Base-by-base conservation (phyloP, 2,113 vertebrate genomes). In the Cololabis saira region DNA sequence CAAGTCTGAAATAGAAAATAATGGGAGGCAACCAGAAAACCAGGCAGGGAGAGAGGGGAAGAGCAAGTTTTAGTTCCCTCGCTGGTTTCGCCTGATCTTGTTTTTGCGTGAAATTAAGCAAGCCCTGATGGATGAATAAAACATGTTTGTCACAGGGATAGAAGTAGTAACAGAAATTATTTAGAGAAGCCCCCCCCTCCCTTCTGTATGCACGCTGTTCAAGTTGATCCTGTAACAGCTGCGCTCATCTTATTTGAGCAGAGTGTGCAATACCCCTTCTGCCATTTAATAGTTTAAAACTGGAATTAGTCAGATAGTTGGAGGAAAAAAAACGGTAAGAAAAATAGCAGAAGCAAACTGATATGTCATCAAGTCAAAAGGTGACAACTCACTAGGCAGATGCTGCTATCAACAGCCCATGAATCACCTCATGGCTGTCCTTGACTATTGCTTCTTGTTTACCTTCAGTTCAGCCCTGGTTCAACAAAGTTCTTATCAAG, bases 201-300 rank as follows among this genome's bases (percentile, higher is more conserved):
- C 16, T 41, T 48, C 66, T 71, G 50, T 67, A 51, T 37, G 5
- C 24, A 45, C 12, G 17, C 24, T 70, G 58, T 74, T 69, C 43
- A 79, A 85, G 73, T 59, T n/a, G 40, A 80, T 53, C 51, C 50
- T 14, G 49, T 61, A 82, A 82, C 89, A 88, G 86, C 87, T 88
- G 85, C 70, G 30, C 68, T 70, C 60, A n/a, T 76, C 61, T 68
- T 19, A 75, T 81, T 60, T 80, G 68, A 86, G 78, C 76, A 50
- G 14, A 45, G 43, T 66, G 44, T 59, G 53, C 7, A 52, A 57
- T 64, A 18, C 50, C 40, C 76, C 45, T 6, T 40, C 76, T 71
- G 66, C 58, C 50, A 14, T 63, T 68, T 75, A 73, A 55, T 65
- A 53, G 73, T 62, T 66, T 78, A 68, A 78, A 75, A 69, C 74